Evolutionary conservation across 2,888 invertebrate species (phyloP).

Genomic region (Buathra laborator): DNA sequence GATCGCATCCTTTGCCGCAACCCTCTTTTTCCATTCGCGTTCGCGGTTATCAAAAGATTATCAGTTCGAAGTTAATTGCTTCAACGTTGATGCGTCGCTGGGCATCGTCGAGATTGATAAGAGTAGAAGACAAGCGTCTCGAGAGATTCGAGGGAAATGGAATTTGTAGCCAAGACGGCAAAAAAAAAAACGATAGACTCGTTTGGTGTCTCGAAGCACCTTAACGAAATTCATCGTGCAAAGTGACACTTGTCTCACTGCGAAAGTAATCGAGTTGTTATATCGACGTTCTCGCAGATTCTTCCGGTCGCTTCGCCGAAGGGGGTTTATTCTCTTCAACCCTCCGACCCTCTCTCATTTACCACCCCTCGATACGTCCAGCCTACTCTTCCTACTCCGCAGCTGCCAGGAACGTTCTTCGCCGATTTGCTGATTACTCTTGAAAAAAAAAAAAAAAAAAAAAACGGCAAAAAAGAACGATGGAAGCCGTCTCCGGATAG

Average conservation of each 20-base stretch:
- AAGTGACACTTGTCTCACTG: constrained; percentile 79
- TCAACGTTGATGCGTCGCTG: constrained; percentile 41
- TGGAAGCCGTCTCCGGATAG: constrained; percentile 25
- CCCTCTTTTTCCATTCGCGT: constrained; percentile 5
- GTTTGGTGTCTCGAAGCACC: constrained; percentile 41
- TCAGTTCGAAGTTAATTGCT: constrained; percentile 62
- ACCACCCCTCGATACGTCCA: constrained; percentile 41
- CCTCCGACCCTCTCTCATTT: constrained; percentile 31
- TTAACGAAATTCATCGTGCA: constrained; percentile 81
- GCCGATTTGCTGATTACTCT: constrained; percentile 82
- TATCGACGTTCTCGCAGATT: constrained; percentile 78
- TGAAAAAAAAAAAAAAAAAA: constrained; percentile 57
- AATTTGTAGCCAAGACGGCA: constrained; percentile 25
- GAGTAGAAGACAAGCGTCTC: constrained; percentile 49
- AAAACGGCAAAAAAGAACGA: constrained; percentile 32
- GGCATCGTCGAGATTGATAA: constrained; percentile 57
- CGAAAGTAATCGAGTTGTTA: constrained; percentile 82
- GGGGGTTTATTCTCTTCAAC: constrained; percentile 39
- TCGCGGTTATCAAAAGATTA: constrained; percentile 52
- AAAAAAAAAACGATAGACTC: background rate
- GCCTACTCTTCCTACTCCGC: constrained; percentile 28
- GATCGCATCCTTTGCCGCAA: background rate
- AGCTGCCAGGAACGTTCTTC: constrained; percentile 76
- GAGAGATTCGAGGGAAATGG: constrained; percentile 35
- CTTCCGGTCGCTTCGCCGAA: constrained; percentile 30